Base-by-base conservation (phyloP, 2,113 vertebrate species). In the Dipodomys stephensi region DNA sequence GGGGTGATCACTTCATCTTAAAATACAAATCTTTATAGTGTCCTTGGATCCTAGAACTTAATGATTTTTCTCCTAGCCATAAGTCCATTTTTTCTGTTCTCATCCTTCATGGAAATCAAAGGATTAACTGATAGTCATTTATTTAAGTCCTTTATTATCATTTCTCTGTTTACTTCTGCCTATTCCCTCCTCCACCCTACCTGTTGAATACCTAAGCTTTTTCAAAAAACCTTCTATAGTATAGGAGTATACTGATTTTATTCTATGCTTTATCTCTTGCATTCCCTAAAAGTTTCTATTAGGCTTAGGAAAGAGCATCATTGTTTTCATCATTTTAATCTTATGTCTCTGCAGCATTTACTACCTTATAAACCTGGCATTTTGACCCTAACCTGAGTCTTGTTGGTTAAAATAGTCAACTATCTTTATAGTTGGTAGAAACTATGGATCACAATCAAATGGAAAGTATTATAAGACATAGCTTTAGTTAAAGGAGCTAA, bases 261-360 rank as follows among this genome's bases (percentile, higher is more conserved):
- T 76, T 92, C 65, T 92, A 12, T 57, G 77, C 35, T 92, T 78
- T 23, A 23, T 90, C 7, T 57, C 49, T 32, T 86, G 25, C 65
- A 60, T 72, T 87, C 83, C 72, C 91, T 62, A 89, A 84, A 93
- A 4, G 53, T 18, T 23, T 89, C 77, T 25, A 30, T 4, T 77
- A 83, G 28, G 8, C 68, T 46, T 46, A 91, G 22, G 77, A n/a
- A 89, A 72, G 28, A 25, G 2, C 22, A 1, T 69, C 32, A 27
- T 53, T 69, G 22, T 90, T 90, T 94, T 84, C 44, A 92, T 78
- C 46, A 77, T 89, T 85, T 39, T 71, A 84, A 64, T 57, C 30
- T 39, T 89, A 5, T 27, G 0, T 90, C 44, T 96, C 76, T 93
- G 28, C 28, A 90, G 0, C 78, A 53, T 68, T 79, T 93, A 28